These are phyloP conservation scores for Pristionchus maxplancki DNA, from an alignment of 2,888 invertebrate genomes.

Conservation along the genomic window DNA sequence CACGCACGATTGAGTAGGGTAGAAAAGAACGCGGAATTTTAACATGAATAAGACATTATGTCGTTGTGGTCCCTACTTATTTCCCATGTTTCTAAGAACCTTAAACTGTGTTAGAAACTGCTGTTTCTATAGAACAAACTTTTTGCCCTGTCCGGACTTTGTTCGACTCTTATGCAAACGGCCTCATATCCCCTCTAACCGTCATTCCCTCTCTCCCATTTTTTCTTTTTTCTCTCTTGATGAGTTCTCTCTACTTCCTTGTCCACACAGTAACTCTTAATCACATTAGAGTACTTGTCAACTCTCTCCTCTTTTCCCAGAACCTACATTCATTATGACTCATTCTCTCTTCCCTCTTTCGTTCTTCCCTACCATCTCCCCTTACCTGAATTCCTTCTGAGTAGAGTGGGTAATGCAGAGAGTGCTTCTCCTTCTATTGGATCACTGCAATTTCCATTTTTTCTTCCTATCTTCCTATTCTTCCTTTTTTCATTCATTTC, in stretches of 20 bases:
- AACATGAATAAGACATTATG: too few species aligned
- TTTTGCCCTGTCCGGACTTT: too few species aligned
- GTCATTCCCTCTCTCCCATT: too few species aligned
- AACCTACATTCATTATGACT: not conserved
- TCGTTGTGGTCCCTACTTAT: too few species aligned
- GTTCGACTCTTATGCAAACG: too few species aligned
- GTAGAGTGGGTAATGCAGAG: constrained; percentile 3
- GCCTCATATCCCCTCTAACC: too few species aligned
- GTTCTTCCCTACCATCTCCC: not conserved
- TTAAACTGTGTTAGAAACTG: too few species aligned
- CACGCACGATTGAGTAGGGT: too few species aligned
- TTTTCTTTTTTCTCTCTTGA: not conserved
- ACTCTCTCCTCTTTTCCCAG: not conserved
- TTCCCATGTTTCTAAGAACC: too few species aligned
- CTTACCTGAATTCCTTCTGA: constrained; percentile 48
- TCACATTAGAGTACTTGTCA: not conserved
- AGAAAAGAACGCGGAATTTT: too few species aligned
- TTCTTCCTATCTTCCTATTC: too few species aligned
- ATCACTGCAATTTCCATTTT: not conserved
- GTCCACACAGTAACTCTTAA: not conserved
- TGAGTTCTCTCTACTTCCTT: not conserved
- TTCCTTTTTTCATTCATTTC: not conserved
- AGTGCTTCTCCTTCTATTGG: constrained; percentile 7
- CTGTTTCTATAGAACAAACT: too few species aligned
- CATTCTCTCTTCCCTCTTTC: not conserved